Conservation (phyloP, 2,113 vertebrate genomes). For the Notarius lentiginosus region DNA sequence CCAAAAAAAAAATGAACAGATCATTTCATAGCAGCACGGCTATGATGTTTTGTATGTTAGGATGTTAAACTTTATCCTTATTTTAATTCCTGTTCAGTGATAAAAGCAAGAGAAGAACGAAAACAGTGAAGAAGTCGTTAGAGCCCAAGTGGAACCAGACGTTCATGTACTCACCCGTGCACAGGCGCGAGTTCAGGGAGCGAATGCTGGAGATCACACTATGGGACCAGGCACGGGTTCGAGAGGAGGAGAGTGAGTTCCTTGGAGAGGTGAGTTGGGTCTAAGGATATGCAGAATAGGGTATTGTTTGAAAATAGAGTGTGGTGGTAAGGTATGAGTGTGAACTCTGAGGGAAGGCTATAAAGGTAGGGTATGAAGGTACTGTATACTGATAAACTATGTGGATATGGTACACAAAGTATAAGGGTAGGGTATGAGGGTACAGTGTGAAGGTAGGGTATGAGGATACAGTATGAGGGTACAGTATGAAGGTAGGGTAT, state of each 20-base stretch:
- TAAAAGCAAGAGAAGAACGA: constrained; percentile 95
- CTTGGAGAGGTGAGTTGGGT: constrained; percentile 85
- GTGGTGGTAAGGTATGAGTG: neutral
- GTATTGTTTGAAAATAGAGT: neutral
- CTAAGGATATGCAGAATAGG: neutral
- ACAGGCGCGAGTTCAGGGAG: constrained; percentile 89
- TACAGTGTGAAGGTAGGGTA: neutral
- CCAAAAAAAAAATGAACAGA: neutral
- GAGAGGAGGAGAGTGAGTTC: constrained; percentile 97
- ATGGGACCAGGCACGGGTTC: constrained; percentile 93
- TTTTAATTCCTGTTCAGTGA: constrained; percentile 72
- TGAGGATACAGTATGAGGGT: neutral
- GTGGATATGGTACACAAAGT: neutral
- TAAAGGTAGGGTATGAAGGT: neutral
- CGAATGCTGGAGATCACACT: constrained; percentile 92
- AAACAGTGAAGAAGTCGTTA: constrained; percentile 94
- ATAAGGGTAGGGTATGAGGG: neutral
- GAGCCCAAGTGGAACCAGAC: constrained; percentile 99
- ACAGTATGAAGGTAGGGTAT: neutral
- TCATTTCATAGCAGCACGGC: neutral
- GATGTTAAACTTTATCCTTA: neutral
- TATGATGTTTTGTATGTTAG: neutral
- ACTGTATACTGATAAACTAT: neutral
- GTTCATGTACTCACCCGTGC: constrained; percentile 95
- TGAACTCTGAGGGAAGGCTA: neutral